phyloP scores from a whole-genome alignment of 2,888 invertebrate genomes.

The Acanthopleura granulata region DNA sequence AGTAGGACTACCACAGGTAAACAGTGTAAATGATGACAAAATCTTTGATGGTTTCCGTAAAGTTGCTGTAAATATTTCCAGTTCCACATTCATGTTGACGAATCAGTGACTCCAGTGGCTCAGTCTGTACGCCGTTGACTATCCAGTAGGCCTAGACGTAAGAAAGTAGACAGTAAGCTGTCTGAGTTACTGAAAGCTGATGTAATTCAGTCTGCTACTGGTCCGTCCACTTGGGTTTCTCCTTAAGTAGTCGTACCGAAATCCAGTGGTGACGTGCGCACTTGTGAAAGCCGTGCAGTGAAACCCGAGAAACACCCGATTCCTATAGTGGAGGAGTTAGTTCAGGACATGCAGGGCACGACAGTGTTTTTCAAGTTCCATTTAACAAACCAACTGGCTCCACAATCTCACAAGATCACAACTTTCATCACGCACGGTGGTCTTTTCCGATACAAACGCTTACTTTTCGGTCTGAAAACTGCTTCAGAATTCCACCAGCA shows the following conservation, averaged over 20 bases:
- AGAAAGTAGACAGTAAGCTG: slow-evolving; percentile 20
- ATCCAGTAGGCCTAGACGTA: not conserved
- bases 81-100: not conserved
- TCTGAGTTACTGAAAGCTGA: slow-evolving; percentile 18
- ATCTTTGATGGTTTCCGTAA: too few species aligned
- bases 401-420: slow-evolving; percentile 10
- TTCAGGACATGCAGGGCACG: slow-evolving; percentile 20
- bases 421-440: slow-evolving; percentile 21
- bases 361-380: slow-evolving; percentile 26
- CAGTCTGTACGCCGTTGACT: not conserved
- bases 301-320: slow-evolving; percentile 23
- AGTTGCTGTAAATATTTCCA: not conserved
- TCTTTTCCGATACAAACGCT: slow-evolving; percentile 23
- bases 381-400: not conserved
- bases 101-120: not conserved
- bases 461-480: slow-evolving; percentile 10
- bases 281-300: slow-evolving; percentile 16
- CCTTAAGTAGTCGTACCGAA: too few species aligned
- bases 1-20: too few species aligned
- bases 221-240: slow-evolving; percentile 17
- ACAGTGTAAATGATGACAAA: too few species aligned
- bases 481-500: not conserved
- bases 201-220: slow-evolving; percentile 10
- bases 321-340: slow-evolving; percentile 23
- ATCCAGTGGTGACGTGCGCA: not conserved